Base-by-base conservation (phyloP, 2,888 invertebrate genomes). In the Chironomus tentans region DNA sequence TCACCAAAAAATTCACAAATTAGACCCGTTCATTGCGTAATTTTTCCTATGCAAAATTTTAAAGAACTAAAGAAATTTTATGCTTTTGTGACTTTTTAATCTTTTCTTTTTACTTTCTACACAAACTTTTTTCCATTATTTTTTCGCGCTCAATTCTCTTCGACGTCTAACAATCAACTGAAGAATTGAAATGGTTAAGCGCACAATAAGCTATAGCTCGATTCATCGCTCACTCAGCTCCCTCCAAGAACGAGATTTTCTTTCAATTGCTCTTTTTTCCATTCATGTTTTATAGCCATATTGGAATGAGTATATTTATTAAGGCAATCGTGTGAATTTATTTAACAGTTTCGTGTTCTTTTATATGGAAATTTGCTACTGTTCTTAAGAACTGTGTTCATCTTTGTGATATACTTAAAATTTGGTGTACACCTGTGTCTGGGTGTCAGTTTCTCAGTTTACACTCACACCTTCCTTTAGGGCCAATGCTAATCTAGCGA, bases 161-260 rank as follows among this genome's bases (percentile, higher is more conserved):
- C 71, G 24, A 50, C 56, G n/a, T 15, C 71, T 71, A n/a, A 71
- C 71, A 71, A 71, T 22, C 48, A 56, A 71, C 71, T 71, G 71
- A 71, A 71, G 70, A 46, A 70, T 56, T 56, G 56, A 69, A 71
- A 68, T 38, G n/a, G 21, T 71, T 71, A 13, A 50, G 22, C 24
- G 22, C 71, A 10, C 71, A 18, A 38, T 38, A 38, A 38, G 47
- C 48, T 12, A 22, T 22, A 24, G 3, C 13, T 71, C 50, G 71
- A 13, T 71, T 71, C 21, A n/a, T 13, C 50, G 56, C n/a, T 15
- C 56, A 18, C 7, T 56, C 7, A 56, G 15, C 56, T 56, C 56
- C 56, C 56, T 56, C 56, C 56, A 56, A 56, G 56, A 56, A 56
- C 56, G 15, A 56, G 56, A 56, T 56, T 56, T 56, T 56, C 15